Conservation (phyloP, 2,113 vertebrate genomes). For the Lethenteron reissneri region DNA sequence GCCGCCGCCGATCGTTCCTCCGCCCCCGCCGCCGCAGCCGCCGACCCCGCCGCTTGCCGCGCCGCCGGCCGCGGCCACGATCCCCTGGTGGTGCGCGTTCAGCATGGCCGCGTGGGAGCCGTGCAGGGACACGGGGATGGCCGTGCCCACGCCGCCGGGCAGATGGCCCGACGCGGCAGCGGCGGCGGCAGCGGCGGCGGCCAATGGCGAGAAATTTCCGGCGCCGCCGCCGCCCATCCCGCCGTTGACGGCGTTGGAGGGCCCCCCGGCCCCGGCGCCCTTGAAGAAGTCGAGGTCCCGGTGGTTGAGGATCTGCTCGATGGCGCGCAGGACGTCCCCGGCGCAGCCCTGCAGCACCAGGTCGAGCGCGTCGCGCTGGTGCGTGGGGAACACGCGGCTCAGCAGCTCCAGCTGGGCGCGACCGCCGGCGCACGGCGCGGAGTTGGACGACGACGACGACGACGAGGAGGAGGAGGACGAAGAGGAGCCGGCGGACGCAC, state of each 20-base stretch:
- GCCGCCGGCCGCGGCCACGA: slow-evolving; percentile 27
- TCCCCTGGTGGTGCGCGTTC: too few relatives aligned
- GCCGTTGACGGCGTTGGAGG: slow-evolving; percentile 26
- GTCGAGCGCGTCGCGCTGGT: slow-evolving; percentile 82
- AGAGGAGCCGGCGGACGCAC: too few relatives aligned
- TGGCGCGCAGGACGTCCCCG: slow-evolving; percentile 93
- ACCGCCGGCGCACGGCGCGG: slow-evolving; percentile 37
- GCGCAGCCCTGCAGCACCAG: slow-evolving; percentile 88
- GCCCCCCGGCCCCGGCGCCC: slow-evolving; percentile 47
- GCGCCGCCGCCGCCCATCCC: too few relatives aligned
- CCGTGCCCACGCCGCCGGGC: too few relatives aligned
- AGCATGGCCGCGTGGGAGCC: too few relatives aligned
- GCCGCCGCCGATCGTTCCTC: too few relatives aligned
- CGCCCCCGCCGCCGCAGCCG: slow-evolving; percentile 30
- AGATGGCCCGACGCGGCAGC: too few relatives aligned
- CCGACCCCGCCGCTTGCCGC: slow-evolving; percentile 61
- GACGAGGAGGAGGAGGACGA: too few relatives aligned
- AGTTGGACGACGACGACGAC: slow-evolving; percentile 25
- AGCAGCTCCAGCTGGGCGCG: slow-evolving; percentile 89
- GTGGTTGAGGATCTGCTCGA: slow-evolving; percentile 97
- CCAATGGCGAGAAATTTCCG: too few relatives aligned
- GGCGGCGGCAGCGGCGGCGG: too few relatives aligned
- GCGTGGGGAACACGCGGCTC: slow-evolving; percentile 80
- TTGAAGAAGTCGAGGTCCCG: slow-evolving; percentile 24
- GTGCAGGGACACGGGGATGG: too few relatives aligned